phyloP scores from a whole-genome alignment of 2,113 vertebrate genomes.

The Salvelinus namaycush region DNA sequence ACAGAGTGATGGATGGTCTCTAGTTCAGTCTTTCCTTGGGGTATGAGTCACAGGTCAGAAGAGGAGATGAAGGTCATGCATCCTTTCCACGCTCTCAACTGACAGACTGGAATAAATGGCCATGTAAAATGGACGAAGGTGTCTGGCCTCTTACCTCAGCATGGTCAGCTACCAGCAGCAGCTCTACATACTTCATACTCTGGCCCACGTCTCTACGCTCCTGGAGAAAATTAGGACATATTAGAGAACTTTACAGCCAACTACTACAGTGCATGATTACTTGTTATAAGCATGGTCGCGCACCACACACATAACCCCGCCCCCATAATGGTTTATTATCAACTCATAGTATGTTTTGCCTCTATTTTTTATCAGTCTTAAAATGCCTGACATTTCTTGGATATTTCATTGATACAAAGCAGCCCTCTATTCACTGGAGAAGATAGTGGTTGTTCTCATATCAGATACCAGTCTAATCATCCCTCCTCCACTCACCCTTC shows the following conservation, averaged over 20 bases:
- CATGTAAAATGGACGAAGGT: conserved; percentile 57
- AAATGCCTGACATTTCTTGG: too few relatives aligned
- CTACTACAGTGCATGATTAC: too few relatives aligned
- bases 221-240: conserved; percentile 58
- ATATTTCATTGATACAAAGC: too few relatives aligned
- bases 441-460: too few relatives aligned
- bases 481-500: conserved; percentile 72
- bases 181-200: conserved; percentile 89
- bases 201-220: conserved; percentile 81
- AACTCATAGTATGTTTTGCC: too few relatives aligned
- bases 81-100: not conserved
- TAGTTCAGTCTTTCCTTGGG: not conserved
- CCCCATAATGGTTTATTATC: too few relatives aligned
- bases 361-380: too few relatives aligned
- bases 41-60: not conserved
- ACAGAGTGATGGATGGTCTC: not conserved
- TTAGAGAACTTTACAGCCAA: not conserved
- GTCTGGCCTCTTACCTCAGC: conserved; percentile 81
- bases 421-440: too few relatives aligned
- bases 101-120: too few relatives aligned
- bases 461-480: not conserved
- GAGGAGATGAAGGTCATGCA: not conserved
- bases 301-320: too few relatives aligned
- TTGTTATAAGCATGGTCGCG: too few relatives aligned
- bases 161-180: conserved; percentile 91